Evolutionary conservation across 2,797 vertebrate species (phyloP).

Genomic region (Artibeus lituratus): DNA sequence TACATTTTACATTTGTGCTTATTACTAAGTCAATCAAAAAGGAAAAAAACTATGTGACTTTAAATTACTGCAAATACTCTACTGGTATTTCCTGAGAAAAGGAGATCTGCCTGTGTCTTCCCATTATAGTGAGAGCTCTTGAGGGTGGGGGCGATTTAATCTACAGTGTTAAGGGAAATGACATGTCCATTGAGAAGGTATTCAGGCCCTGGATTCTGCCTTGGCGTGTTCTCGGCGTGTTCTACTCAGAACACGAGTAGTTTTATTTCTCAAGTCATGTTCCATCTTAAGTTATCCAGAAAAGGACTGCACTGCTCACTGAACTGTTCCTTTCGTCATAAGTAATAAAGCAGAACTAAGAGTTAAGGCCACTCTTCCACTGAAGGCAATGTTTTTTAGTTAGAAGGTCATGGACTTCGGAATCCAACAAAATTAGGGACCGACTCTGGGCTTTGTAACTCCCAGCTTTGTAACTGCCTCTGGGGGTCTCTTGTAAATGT

Average conservation of each 20-base stretch:
- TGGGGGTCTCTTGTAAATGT: neutral
- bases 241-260: neutral
- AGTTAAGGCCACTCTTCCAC: neutral
- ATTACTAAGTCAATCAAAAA: neutral
- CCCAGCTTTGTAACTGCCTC: neutral
- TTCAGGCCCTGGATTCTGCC: neutral
- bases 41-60: neutral
- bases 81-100: neutral
- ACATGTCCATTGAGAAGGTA: neutral
- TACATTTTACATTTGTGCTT: neutral
- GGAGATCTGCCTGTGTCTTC: neutral
- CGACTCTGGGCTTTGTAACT: neutral
- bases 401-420: neutral
- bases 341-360: neutral
- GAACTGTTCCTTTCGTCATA: neutral
- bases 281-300: neutral
- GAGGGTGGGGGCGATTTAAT: neutral
- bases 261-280: neutral
- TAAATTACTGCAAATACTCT: neutral
- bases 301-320: neutral
- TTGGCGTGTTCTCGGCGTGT: too few species aligned
- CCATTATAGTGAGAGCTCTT: neutral
- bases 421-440: neutral
- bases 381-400: neutral
- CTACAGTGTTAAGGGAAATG: neutral